Base-by-base conservation (phyloP, 2,888 invertebrate genomes). In the Podotricha telesiphe region DNA sequence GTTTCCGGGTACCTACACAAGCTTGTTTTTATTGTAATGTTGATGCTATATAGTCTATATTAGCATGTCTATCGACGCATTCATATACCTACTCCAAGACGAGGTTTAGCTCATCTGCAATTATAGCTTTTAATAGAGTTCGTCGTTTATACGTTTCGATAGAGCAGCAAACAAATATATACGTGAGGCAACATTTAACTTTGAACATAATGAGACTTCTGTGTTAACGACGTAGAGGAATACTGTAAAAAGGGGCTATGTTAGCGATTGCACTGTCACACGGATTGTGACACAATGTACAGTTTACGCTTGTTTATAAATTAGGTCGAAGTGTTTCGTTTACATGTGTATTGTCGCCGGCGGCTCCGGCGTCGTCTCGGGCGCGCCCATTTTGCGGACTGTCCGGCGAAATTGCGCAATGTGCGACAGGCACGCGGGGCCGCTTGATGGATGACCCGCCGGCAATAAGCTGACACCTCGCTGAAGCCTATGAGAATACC, bases 1-100 rank as follows among this genome's bases (percentile, higher is more conserved):
- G 78, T 78, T 89, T 91, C 89, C 89, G 89, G 82, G 87, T 89
- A 63, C 63, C 62, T 72, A 66, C 59, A 74, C 77, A 73, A 73
- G 68, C 76, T 37, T 74, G 69, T 71, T 77, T 79, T 78, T 80
- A 81, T 70, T 69, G 71, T 70, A 69, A 73, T 67, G 67, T 66
- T 71, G 68, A 73, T 70, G 64, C 69, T 50, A 63, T 73, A 66
- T 61, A 68, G 69, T 70, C 69, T 70, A 75, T 70, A 75, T 75
- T 75, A 68, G 72, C 72, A 74, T 75, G 70, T 64, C 67, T 11
- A 71, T 64, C 63, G 4, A 42, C 55, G 34, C 37, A 19, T 51
- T 48, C 75, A 69, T 78, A 68, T 53, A 68, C 56, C 67, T 47
- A 62, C 34, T 15, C 48, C 17, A 58, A 62, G 42, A 28, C 61